Conservation (phyloP, 2,888 invertebrate species). For the Ochlodes sylvanus region DNA sequence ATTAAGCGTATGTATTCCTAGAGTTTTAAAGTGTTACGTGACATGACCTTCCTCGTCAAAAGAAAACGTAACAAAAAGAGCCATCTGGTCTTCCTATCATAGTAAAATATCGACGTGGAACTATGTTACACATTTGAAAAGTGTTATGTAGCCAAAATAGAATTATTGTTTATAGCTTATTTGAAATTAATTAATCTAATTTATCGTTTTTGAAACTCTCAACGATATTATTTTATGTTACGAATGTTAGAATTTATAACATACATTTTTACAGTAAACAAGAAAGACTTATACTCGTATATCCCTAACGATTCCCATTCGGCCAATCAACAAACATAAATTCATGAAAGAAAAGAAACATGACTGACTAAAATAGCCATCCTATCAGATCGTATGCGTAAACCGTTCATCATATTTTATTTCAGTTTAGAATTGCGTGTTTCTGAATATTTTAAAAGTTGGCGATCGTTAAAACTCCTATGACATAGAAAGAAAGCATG, state of each 20-base stretch:
- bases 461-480: conserved; percentile 19
- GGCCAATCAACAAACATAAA: conserved; percentile 23
- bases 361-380: conserved; percentile 21
- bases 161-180: neutral
- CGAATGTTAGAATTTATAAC: conserved; percentile 1
- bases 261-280: conserved; percentile 8
- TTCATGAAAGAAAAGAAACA: conserved; percentile 24
- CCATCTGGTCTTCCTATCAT: neutral
- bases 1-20: conserved; percentile 25
- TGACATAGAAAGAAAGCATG: conserved; percentile 20
- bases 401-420: conserved; percentile 29
- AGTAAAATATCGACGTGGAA: neutral
- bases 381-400: conserved; percentile 29
- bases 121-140: too few relatives aligned
- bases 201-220: neutral
- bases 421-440: conserved; percentile 23
- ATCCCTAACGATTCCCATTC: conserved; percentile 6
- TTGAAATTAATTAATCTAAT: neutral
- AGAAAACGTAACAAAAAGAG: neutral
- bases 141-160: too few relatives aligned
- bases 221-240: neutral
- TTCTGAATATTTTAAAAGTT: conserved; percentile 26
- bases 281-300: conserved; percentile 3
- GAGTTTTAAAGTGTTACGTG: conserved; percentile 15
- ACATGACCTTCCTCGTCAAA: conserved; percentile 8